Evolutionary conservation across 2,113 vertebrate genomes (phyloP).

Genomic region (Colistium nudipinnis): DNA sequence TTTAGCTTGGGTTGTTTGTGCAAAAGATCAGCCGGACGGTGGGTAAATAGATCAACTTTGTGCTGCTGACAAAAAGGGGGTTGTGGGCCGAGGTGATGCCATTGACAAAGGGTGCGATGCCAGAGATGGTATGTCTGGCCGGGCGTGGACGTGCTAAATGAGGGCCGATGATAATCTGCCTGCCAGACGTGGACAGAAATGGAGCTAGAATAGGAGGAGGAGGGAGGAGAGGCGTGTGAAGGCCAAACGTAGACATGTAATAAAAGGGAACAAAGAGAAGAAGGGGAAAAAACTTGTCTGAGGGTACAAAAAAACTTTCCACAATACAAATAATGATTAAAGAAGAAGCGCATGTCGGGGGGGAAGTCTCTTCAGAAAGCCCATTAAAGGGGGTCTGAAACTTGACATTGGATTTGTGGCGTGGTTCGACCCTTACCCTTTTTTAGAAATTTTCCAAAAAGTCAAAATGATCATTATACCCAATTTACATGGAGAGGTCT

Average conservation of each 20-base stretch:
- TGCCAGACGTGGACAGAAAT: constrained; percentile 59
- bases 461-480: too few species aligned
- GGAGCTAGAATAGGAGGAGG: constrained; percentile 63
- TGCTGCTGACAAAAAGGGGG: constrained; percentile 76
- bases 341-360: constrained; percentile 9
- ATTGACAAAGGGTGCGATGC: constrained; percentile 66
- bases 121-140: constrained; percentile 61
- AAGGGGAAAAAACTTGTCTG: neutral
- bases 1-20: constrained; percentile 75
- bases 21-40: constrained; percentile 79
- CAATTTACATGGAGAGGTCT: too few species aligned
- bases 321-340: neutral
- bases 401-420: too few species aligned
- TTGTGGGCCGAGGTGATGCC: constrained; percentile 51
- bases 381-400: neutral
- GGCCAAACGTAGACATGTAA: constrained; percentile 44
- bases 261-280: constrained; percentile 15
- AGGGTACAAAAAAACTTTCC: neutral
- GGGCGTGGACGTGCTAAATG: constrained; percentile 61
- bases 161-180: constrained; percentile 68
- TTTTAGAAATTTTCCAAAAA: too few species aligned
- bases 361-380: neutral
- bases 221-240: constrained; percentile 31
- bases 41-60: constrained; percentile 82
- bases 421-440: too few species aligned